phyloP scores from a whole-genome alignment of 2,888 invertebrate genomes.

The Drosophila monieri region DNA sequence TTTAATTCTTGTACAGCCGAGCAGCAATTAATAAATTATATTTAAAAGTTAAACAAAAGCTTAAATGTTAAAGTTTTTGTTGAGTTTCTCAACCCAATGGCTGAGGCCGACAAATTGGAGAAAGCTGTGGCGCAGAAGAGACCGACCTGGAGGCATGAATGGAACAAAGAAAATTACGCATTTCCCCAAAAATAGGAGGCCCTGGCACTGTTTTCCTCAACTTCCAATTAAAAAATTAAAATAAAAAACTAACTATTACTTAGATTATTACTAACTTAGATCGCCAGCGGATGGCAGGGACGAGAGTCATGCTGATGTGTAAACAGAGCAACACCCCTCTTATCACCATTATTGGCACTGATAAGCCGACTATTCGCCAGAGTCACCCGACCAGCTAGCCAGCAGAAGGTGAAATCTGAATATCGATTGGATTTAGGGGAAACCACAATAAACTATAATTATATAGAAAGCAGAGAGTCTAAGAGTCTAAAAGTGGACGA shows the following conservation, averaged over 20 bases:
- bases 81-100: too few species aligned
- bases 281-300: background rate
- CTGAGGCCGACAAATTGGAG: slow-evolving; percentile 23
- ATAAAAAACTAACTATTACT: too few species aligned
- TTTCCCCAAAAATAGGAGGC: too few species aligned
- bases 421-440: slow-evolving; percentile 33
- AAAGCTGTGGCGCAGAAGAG: slow-evolving; percentile 34
- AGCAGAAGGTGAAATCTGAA: slow-evolving; percentile 26
- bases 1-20: too few species aligned
- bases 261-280: too few species aligned
- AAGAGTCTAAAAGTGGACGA: background rate
- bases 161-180: background rate
- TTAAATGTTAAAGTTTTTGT: background rate
- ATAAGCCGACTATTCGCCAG: slow-evolving; percentile 13
- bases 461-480: slow-evolving; percentile 34
- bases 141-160: background rate
- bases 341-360: slow-evolving; percentile 19
- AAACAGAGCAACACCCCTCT: slow-evolving; percentile 19
- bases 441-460: slow-evolving; percentile 34
- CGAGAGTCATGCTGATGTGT: slow-evolving; percentile 38
- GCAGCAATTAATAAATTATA: too few species aligned
- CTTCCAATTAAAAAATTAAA: too few species aligned
- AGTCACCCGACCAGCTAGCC: background rate
- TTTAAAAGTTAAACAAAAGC: background rate
- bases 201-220: background rate